Evolutionary conservation across 2,888 invertebrate species (phyloP).

Genomic region (Torymus aiolomorphi): DNA sequence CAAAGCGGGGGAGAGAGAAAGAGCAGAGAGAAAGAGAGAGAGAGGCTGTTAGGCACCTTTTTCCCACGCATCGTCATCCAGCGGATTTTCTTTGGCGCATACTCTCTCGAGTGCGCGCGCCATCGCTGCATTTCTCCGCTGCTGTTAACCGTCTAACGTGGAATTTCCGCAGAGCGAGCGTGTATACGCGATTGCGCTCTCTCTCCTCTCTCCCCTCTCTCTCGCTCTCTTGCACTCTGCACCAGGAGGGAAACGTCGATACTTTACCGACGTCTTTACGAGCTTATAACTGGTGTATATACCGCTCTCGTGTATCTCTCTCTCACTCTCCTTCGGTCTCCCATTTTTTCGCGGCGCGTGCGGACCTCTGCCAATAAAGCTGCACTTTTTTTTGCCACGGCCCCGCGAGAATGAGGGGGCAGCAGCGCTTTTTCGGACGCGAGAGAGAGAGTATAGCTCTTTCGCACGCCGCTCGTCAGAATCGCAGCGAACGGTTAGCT

Average conservation of each 20-base stretch:
- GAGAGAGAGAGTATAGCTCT: background rate
- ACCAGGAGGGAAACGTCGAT: conserved; percentile 35
- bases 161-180: conserved; percentile 19
- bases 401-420: background rate
- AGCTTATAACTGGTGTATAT: conserved; percentile 43
- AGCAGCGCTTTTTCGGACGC: too few relatives aligned
- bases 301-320: background rate
- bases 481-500: background rate
- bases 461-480: background rate
- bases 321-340: background rate
- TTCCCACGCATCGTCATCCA: conserved; percentile 57
- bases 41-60: conserved; percentile 20
- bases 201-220: conserved; percentile 1
- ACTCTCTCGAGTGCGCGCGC: background rate
- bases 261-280: conserved; percentile 44
- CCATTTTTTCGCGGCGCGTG: background rate
- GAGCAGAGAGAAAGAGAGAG: background rate
- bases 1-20: background rate
- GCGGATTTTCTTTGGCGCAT: conserved; percentile 48
- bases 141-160: conserved; percentile 34
- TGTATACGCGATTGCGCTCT: too few relatives aligned
- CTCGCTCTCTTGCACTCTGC: background rate
- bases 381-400: background rate
- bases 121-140: background rate
- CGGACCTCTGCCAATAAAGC: background rate